Evolutionary conservation across 2,888 invertebrate species (phyloP).

Genomic region (Cephus nigrinus): DNA sequence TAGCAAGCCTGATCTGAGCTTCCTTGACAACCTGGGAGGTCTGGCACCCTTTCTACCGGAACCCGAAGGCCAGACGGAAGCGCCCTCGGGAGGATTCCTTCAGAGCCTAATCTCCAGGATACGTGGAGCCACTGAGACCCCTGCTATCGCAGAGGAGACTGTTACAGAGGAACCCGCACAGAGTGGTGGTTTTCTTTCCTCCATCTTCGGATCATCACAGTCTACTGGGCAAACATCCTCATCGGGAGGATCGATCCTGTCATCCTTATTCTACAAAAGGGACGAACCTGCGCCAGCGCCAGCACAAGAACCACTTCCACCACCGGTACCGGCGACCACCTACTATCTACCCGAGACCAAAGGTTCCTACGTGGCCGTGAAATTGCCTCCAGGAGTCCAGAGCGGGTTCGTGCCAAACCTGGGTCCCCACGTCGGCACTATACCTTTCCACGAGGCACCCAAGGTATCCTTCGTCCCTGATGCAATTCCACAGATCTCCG

Average conservation of each 20-base stretch:
- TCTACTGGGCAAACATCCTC: background rate
- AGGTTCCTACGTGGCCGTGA: conserved; percentile 26
- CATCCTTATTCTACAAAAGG: conserved; percentile 12
- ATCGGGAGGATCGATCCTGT: conserved; percentile 2
- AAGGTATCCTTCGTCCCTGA: conserved; percentile 3
- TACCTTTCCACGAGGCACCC: conserved; percentile 12
- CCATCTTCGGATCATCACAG: conserved; percentile 7
- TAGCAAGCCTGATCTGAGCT: conserved; percentile 26
- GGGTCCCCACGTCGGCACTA: conserved; percentile 5
- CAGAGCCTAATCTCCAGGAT: background rate
- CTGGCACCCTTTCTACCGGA: conserved; percentile 30
- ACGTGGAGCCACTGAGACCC: background rate
- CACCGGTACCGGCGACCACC: conserved; percentile 6
- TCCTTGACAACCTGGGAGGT: conserved; percentile 34
- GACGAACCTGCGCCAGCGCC: background rate
- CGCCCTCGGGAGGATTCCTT: background rate
- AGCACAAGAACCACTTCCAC: background rate
- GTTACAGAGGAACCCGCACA: background rate
- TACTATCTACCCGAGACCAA: conserved; percentile 27
- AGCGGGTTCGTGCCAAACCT: background rate
- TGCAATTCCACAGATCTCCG: background rate
- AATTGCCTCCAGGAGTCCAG: conserved; percentile 9
- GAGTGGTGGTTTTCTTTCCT: conserved; percentile 14
- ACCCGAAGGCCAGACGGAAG: background rate
- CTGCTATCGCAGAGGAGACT: background rate